Evolutionary conservation across 2,797 vertebrate species (phyloP).

Genomic region (Oophaga sylvatica): DNA sequence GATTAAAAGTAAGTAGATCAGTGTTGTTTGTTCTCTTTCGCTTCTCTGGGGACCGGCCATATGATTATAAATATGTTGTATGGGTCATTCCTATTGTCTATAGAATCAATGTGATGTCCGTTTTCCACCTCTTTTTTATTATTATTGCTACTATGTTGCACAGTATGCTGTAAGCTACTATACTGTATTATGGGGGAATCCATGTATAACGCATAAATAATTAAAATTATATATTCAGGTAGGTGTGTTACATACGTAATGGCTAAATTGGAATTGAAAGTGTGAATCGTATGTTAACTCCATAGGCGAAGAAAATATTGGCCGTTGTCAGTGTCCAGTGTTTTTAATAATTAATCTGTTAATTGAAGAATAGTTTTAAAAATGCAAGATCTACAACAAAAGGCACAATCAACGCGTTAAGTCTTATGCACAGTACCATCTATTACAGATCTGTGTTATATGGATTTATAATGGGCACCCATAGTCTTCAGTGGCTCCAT

Average conservation of each 20-base stretch:
- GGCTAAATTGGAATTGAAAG: background rate
- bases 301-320: no score
- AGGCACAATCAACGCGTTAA: no score
- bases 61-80: conserved; percentile 18
- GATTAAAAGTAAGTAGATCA: conserved; percentile 38
- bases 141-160: background rate
- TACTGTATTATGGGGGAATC: background rate
- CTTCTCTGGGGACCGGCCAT: background rate
- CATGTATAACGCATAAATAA: no score
- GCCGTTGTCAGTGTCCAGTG: no score
- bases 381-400: no score
- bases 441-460: no score
- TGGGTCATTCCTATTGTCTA: conserved; percentile 2
- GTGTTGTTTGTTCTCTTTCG: conserved; percentile 6
- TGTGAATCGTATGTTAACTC: background rate
- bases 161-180: background rate
- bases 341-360: no score
- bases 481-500: no score
- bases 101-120: background rate
- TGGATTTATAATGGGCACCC: no score
- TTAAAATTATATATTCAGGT: background rate
- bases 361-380: no score
- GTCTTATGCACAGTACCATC: no score
- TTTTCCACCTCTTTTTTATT: background rate
- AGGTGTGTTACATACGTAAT: background rate